Conservation (phyloP, 2,888 invertebrate species). For the Parnassius apollo region DNA sequence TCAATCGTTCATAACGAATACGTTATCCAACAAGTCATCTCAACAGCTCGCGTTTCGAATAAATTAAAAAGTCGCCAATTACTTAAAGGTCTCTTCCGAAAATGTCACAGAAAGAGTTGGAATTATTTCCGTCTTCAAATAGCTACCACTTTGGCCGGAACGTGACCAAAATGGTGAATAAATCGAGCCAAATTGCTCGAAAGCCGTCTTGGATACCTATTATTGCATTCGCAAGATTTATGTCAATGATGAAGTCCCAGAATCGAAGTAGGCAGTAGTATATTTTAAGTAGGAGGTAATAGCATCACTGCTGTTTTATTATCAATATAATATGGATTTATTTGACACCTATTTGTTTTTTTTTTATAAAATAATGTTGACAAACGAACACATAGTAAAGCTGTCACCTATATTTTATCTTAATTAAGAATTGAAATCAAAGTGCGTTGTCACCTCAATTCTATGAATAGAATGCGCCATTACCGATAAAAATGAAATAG, state of each 20-base stretch:
- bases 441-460: too few relatives aligned
- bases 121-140: conserved; percentile 46
- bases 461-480: too few relatives aligned
- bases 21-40: conserved; percentile 28
- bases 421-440: too few relatives aligned
- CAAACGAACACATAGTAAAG: too few relatives aligned
- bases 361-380: too few relatives aligned
- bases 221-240: conserved; percentile 48
- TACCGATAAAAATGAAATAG: too few relatives aligned
- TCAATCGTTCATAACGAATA: conserved; percentile 29
- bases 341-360: too few relatives aligned
- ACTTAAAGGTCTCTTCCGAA: conserved; percentile 51
- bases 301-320: too few relatives aligned
- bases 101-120: conserved; percentile 39
- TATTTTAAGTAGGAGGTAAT: too few relatives aligned
- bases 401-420: too few relatives aligned
- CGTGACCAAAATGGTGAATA: conserved; percentile 72
- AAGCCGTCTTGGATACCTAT: conserved; percentile 50
- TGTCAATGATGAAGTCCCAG: conserved; percentile 39
- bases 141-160: conserved; percentile 61
- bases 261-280: conserved; percentile 20
- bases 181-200: conserved; percentile 58
- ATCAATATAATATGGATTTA: too few relatives aligned
- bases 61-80: conserved; percentile 61
- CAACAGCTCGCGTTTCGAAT: conserved; percentile 44